Percentiles rank a stretch among this genome's conserved stretches.
phyloP scores from a whole-genome alignment of 2,113 vertebrate genomes.

The Pavo muticus region DNA sequence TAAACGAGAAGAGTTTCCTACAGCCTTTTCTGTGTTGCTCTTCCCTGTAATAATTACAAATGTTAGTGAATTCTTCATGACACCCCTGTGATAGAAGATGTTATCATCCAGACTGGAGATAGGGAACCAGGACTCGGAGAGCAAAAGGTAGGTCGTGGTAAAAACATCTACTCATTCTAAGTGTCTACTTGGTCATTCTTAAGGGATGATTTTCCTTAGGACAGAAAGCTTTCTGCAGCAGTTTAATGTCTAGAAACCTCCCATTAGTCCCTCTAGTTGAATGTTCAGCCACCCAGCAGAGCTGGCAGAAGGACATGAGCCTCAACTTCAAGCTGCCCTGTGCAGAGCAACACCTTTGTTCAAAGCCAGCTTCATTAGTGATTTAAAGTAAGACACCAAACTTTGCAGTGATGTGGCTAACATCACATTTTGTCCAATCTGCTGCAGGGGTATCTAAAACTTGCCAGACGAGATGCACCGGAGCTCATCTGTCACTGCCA shows the following conservation, averaged over 20 bases:
- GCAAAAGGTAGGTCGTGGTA: not conserved
- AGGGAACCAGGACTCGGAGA: fast-evolving
- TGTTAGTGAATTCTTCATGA: not conserved
- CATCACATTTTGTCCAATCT: not conserved
- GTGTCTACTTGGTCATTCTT: not conserved
- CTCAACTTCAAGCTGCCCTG: not conserved
- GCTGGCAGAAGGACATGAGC: fast-evolving
- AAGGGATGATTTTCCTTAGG: not conserved
- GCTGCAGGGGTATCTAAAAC: not conserved
- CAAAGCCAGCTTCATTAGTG: not conserved
- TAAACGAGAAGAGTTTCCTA: not conserved
- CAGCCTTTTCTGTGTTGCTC: not conserved
- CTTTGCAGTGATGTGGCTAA: not conserved
- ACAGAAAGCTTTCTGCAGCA: not conserved
- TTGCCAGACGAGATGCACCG: not conserved
- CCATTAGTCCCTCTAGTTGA: not conserved
- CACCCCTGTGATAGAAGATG: not conserved
- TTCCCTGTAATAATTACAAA: not conserved
- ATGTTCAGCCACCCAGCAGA: not conserved
- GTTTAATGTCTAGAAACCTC: not conserved
- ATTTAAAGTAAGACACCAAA: not conserved
- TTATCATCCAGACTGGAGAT: not conserved
- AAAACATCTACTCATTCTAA: not conserved
- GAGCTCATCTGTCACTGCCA: not conserved
- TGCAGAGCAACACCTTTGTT: not conserved